phyloP scores from a whole-genome alignment of 2,113 vertebrate species.

The Pao palembangensis region DNA sequence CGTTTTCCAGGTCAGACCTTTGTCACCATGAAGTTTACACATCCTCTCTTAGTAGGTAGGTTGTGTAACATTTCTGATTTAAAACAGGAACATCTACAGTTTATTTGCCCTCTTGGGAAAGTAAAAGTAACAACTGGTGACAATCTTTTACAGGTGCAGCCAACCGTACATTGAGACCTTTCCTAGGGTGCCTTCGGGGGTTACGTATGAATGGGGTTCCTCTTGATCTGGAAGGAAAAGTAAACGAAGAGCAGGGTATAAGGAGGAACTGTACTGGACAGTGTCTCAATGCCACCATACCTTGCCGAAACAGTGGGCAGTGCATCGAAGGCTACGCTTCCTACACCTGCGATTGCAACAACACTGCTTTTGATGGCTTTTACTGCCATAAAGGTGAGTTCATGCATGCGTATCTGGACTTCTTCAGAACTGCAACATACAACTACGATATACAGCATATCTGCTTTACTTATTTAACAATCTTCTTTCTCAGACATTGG shows the following conservation, averaged over 20 bases:
- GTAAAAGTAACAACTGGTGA: neutral
- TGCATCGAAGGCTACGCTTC: constrained; percentile 92
- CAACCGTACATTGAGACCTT: constrained; percentile 85
- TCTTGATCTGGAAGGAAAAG: constrained; percentile 89
- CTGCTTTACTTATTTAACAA: neutral
- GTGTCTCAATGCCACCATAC: constrained; percentile 85
- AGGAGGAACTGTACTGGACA: constrained; percentile 89
- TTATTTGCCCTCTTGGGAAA: neutral
- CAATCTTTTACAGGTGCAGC: constrained; percentile 77
- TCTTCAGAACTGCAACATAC: neutral
- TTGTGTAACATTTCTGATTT: constrained; percentile 7
- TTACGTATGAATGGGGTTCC: constrained; percentile 91
- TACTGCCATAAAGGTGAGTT: constrained; percentile 90
- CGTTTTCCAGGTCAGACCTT: constrained; percentile 88
- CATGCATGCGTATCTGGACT: neutral
- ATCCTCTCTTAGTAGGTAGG: constrained; percentile 87
- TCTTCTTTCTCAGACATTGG: constrained; percentile 81
- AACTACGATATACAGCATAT: neutral
- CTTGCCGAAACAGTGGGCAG: constrained; percentile 88
- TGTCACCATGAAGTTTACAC: constrained; percentile 84
- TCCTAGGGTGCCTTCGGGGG: constrained; percentile 89
- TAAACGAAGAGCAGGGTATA: constrained; percentile 85
- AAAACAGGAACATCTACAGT: neutral
- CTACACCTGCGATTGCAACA: constrained; percentile 92
- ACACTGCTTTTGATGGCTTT: constrained; percentile 90